These are phyloP conservation scores for Echeneis naucrates DNA, from an alignment of 2,797 vertebrate genomes.

Conservation along the genomic window DNA sequence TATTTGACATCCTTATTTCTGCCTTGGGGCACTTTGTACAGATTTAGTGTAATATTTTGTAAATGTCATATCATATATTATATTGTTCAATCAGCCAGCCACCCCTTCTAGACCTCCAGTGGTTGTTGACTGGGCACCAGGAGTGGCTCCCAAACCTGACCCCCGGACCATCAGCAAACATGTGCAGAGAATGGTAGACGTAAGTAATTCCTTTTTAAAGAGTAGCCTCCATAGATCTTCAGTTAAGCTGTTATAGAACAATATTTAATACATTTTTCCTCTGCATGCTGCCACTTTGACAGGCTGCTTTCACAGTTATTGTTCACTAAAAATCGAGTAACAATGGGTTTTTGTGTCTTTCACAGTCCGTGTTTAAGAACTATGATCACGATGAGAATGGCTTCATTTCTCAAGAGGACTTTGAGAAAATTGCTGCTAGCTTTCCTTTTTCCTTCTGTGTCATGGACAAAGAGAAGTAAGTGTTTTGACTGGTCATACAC, in stretches of 20 bases:
- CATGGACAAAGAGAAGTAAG: conserved; percentile 97
- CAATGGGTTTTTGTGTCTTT: conserved; percentile 57
- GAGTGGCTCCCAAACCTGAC: conserved; percentile 93
- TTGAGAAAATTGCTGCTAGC: conserved; percentile 96
- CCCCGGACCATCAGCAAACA: conserved; percentile 96
- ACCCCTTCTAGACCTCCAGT: conserved; percentile 93
- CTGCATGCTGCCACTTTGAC: conserved; percentile 38
- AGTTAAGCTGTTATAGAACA: conserved; percentile 42
- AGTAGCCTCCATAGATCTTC: conserved; percentile 26
- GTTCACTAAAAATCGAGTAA: conserved; percentile 35
- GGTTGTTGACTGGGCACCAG: conserved; percentile 95
- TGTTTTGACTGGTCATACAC: conserved; percentile 57
- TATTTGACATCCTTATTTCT: not conserved
- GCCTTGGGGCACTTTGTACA: not conserved
- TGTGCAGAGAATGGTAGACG: conserved; percentile 95
- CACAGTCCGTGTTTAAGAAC: conserved; percentile 97
- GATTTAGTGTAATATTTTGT: not conserved
- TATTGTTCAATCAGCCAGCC: conserved; percentile 84
- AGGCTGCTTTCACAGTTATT: conserved; percentile 43
- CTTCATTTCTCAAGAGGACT: conserved; percentile 96
- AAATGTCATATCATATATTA: not conserved
- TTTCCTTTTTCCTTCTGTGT: conserved; percentile 96
- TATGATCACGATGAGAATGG: conserved; percentile 96
- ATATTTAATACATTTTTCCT: conserved; percentile 47
- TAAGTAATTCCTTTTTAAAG: conserved; percentile 79